These are phyloP conservation scores for Laterallus jamaicensis DNA, from an alignment of 2,113 vertebrate species.

Conservation along the genomic window DNA sequence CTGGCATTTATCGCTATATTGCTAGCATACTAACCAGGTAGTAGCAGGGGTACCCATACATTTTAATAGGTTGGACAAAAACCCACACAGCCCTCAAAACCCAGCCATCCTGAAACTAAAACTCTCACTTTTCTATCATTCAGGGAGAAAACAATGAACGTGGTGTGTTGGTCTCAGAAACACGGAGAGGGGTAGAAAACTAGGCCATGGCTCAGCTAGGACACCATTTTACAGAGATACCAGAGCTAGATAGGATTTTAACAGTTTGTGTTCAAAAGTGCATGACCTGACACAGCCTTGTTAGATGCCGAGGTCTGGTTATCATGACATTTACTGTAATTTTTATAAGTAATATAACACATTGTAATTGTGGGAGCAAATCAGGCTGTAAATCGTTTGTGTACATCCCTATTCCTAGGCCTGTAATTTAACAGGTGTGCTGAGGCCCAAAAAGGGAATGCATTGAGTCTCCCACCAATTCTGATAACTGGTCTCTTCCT, in stretches of 20 bases:
- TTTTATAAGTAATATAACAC: background rate
- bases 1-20: background rate
- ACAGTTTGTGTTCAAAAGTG: background rate
- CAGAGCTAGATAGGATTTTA: background rate
- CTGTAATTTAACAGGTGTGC: background rate
- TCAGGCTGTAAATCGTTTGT: background rate
- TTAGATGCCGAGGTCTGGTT: background rate
- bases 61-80: background rate
- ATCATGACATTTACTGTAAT: background rate
- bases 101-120: background rate
- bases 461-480: background rate
- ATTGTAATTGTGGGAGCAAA: background rate
- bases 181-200: background rate
- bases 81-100: background rate
- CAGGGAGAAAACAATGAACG: background rate
- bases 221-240: background rate
- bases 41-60: background rate
- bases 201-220: constrained; percentile 17
- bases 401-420: background rate
- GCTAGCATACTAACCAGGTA: background rate
- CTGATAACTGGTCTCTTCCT: too few species aligned
- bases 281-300: background rate
- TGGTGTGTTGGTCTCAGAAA: background rate
- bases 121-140: background rate
- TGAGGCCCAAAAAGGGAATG: background rate